These are phyloP conservation scores for Myrmecophaga tridactyla DNA, from an alignment of 2,113 vertebrate genomes.

Conservation along the genomic window DNA sequence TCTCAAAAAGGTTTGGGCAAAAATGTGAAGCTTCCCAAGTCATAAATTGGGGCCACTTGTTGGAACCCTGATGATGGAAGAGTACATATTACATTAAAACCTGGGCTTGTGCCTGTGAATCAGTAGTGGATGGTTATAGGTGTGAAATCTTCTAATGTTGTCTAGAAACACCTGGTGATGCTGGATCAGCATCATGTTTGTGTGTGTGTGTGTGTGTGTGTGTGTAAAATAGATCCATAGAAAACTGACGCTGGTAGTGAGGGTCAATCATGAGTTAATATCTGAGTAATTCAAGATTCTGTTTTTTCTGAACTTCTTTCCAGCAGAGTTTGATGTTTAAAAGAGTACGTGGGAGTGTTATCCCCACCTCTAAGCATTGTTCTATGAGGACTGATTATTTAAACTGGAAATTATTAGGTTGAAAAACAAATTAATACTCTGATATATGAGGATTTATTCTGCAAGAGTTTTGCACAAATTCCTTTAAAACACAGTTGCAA, in stretches of 20 bases:
- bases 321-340: neutral
- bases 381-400: neutral
- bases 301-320: neutral
- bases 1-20: neutral
- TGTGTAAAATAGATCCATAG: neutral
- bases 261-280: neutral
- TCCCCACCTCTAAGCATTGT: neutral
- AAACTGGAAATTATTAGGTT: neutral
- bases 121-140: neutral
- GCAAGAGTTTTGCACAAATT: neutral
- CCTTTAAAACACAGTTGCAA: neutral
- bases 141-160: neutral
- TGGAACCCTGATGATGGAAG: neutral
- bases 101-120: neutral
- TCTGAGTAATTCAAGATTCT: neutral
- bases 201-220: neutral
- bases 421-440: neutral
- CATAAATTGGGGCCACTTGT: neutral
- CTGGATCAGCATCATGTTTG: neutral
- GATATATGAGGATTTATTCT: neutral
- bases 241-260: neutral
- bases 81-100: neutral
- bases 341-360: neutral
- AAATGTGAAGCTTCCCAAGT: neutral
- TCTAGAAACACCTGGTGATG: conserved; percentile 10